phyloP scores from a whole-genome alignment of 2,888 invertebrate genomes.

The Pseudococcus jackbeardsleyi region DNA sequence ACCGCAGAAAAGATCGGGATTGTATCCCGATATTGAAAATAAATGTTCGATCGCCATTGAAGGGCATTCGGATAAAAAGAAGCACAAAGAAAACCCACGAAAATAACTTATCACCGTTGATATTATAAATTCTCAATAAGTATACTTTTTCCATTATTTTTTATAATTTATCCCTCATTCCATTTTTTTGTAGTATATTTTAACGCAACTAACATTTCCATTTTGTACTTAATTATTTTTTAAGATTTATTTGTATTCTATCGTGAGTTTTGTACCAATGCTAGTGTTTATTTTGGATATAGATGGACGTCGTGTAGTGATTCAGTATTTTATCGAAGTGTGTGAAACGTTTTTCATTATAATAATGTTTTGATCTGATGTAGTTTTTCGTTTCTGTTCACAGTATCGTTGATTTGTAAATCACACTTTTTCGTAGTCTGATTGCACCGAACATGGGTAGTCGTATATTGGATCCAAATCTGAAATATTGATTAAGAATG shows the following conservation, averaged over 20 bases:
- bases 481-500: neutral
- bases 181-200: neutral
- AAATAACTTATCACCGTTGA: neutral
- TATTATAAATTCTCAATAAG: neutral
- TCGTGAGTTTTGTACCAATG: neutral
- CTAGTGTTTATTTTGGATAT: constrained; percentile 33
- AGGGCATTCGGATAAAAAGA: constrained; percentile 67
- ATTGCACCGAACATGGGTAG: constrained; percentile 18
- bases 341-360: too few relatives aligned
- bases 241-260: neutral
- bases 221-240: constrained; percentile 13
- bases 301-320: too few relatives aligned
- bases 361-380: too few relatives aligned
- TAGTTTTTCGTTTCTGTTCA: too few relatives aligned
- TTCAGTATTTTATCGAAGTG: too few relatives aligned
- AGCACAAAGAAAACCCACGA: neutral
- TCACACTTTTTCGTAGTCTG: constrained; percentile 14
- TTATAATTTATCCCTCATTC: neutral
- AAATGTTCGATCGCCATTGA: constrained; percentile 71
- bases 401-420: too few relatives aligned
- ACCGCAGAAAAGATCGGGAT: neutral
- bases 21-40: constrained; percentile 68
- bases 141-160: neutral
- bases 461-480: constrained; percentile 45
- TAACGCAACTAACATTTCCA: neutral